A percentile compares a stretch with the other conserved stretches of the same genome.
Evolutionary conservation across 1,140 invertebrate genomes (phyloP).

Genomic region (Eurosta solidaginis): DNA sequence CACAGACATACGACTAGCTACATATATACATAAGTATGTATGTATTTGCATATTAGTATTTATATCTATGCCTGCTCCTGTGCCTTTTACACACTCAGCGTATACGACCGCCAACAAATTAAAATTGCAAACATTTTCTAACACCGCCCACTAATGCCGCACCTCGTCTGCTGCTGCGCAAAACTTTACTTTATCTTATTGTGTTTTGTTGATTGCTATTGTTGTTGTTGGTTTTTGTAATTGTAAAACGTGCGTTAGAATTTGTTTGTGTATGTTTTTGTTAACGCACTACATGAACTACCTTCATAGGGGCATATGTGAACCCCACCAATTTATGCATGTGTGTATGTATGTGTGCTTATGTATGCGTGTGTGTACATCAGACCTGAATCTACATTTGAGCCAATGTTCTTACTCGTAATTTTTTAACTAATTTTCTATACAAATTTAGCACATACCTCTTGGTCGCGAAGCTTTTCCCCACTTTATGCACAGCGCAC

Average conservation of each 20-base stretch:
- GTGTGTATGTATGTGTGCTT: conserved; percentile 29
- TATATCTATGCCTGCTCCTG: conserved; percentile 23
- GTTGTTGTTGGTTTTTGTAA: not conserved
- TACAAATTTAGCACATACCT: conserved; percentile 54
- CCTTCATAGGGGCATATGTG: too few relatives aligned
- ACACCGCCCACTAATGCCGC: conserved; percentile 58
- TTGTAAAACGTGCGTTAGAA: not conserved
- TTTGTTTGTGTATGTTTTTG: not conserved
- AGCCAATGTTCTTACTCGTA: conserved; percentile 45
- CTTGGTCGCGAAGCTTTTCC: not conserved
- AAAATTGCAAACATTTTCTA: conserved; percentile 44
- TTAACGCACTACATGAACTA: too few relatives aligned
- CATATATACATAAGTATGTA: too few relatives aligned
- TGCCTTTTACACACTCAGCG: not conserved
- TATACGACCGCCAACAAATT: conserved; percentile 21
- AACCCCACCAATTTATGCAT: not conserved
- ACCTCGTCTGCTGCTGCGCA: not conserved
- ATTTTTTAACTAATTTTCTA: conserved; percentile 61
- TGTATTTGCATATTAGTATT: too few relatives aligned
- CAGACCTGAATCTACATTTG: conserved; percentile 39
- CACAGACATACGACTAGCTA: not conserved
- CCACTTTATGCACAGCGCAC: not conserved
- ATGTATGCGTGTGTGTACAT: conserved; percentile 27
- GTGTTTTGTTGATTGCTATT: not conserved
- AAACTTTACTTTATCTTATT: not conserved